Base-by-base conservation (phyloP, 2,888 invertebrate genomes). In the Hedychridium roseum region DNA sequence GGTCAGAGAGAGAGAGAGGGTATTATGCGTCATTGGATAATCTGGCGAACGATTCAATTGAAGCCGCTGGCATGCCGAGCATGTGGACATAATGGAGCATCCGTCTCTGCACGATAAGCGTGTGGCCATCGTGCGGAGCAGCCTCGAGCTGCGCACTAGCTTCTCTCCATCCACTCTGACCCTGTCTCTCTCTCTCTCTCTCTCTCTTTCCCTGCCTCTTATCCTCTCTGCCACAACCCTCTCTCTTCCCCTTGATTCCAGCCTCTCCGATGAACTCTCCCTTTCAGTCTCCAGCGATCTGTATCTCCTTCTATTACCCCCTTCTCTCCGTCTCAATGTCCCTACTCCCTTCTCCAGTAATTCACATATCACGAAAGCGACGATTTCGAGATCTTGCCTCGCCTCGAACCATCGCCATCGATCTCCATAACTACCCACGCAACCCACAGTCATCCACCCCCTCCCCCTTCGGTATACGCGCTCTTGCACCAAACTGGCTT, bases 1-100 rank as follows among this genome's bases (percentile, higher is more conserved):
- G 44, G 39, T 35, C 28, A 43, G 23, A 23, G 47, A 60, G 58
- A 65, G 62, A 58, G 60, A 64, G 57, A 60, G 59, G 53, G 64
- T 74, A 76, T 76, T 73, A 77, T 76, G 74, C 77, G 70, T 77
- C 76, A 77, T 75, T 76, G 76, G 74, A 66, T 77, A 78, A 78
- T 77, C 76, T 73, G 71, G 71, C 68, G 71, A 74, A 73, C 73
- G 76, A 77, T 78, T 78, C 77, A 76, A 77, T 76, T 73, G 73
- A 74, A 72, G 61, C 72, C 62, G 61, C 59, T 60, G 76, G 76
- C 70, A 77, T 71, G 71, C 72, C 69, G 74, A 73, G 76, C 71
- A 77, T 76, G 74, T 70, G 70, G 69, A 74, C 72, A 76, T 77
- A 76, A 77, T 77, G 69, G 75, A 74, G 75, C 74, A 74, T 73